Percentiles rank a stretch among this genome's conserved stretches.
Evolutionary conservation across 2,113 vertebrate genomes (phyloP).

Genomic region (Lagopus muta): DNA sequence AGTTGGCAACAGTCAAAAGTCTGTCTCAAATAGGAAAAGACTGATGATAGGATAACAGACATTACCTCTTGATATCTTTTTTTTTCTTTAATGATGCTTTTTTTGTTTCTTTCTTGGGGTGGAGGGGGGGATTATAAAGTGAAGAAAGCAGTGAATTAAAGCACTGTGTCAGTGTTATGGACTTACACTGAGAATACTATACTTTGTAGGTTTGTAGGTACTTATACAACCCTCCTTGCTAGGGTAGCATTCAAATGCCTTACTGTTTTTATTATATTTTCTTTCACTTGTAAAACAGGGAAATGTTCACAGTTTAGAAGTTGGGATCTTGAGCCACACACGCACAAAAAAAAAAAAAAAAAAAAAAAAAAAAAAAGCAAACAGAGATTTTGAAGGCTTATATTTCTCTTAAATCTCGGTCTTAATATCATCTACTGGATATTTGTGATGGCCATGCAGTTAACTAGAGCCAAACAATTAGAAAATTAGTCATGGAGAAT

Average conservation of each 20-base stretch:
- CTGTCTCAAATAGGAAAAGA: neutral
- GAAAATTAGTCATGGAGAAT: neutral
- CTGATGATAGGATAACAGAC: neutral
- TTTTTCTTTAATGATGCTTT: neutral
- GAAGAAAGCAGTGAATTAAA: neutral
- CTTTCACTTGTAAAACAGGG: neutral
- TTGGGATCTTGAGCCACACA: neutral
- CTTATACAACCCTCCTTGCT: neutral
- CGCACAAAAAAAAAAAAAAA: neutral
- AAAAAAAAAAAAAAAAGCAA: neutral
- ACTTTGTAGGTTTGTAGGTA: neutral
- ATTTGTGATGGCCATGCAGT: neutral
- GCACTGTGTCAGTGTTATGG: neutral
- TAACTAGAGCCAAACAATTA: neutral
- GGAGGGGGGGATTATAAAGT: neutral
- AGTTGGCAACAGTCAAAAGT: neutral
- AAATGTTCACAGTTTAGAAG: neutral
- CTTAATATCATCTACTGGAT: neutral
- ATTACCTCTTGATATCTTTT: neutral
- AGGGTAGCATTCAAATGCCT: neutral
- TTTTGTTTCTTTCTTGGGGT: neutral
- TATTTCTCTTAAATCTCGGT: neutral
- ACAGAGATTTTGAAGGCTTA: neutral
- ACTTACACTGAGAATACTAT: neutral
- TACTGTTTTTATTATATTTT: neutral